A percentile compares a stretch with the other conserved stretches of the same genome.
phyloP scores from a whole-genome alignment of 2,113 vertebrate species.

The Cololabis saira region DNA sequence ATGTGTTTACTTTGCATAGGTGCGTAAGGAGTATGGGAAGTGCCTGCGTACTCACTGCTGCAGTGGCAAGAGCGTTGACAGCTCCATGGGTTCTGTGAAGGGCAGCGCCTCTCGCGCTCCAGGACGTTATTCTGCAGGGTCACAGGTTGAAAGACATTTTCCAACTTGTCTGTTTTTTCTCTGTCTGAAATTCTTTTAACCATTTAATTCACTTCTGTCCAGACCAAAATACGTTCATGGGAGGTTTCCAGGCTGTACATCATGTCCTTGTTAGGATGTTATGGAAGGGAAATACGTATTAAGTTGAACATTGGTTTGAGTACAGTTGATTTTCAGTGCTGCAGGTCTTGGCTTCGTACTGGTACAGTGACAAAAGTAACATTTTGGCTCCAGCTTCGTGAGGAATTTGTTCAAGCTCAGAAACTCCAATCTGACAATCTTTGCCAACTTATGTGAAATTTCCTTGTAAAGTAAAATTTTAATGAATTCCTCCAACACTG shows the following conservation, averaged over 20 bases:
- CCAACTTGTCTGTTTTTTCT: not conserved
- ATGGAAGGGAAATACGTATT: too few species aligned
- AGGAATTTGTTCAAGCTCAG: conserved; percentile 24
- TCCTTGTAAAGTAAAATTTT: conserved; percentile 34
- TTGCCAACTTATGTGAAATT: conserved; percentile 33
- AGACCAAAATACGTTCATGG: too few species aligned
- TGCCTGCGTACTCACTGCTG: conserved; percentile 96
- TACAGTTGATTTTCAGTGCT: conserved; percentile 19
- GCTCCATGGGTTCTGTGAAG: conserved; percentile 94
- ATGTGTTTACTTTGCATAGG: conserved; percentile 73
- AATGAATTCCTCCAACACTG: conserved; percentile 60
- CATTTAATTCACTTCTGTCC: not conserved
- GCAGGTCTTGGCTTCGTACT: not conserved
- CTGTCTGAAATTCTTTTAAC: not conserved
- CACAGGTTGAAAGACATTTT: conserved; percentile 85
- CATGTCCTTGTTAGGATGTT: too few species aligned
- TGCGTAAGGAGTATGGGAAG: conserved; percentile 97
- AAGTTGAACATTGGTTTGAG: conserved; percentile 24
- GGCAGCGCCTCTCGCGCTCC: conserved; percentile 90
- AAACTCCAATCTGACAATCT: conserved; percentile 24
- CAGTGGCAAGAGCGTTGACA: conserved; percentile 96
- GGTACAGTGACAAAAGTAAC: conserved; percentile 6
- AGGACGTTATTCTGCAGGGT: conserved; percentile 93
- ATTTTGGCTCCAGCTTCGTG: conserved; percentile 7
- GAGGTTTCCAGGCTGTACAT: too few species aligned